Evolutionary conservation across 2,113 vertebrate species (phyloP).

Genomic region (Meles meles): DNA sequence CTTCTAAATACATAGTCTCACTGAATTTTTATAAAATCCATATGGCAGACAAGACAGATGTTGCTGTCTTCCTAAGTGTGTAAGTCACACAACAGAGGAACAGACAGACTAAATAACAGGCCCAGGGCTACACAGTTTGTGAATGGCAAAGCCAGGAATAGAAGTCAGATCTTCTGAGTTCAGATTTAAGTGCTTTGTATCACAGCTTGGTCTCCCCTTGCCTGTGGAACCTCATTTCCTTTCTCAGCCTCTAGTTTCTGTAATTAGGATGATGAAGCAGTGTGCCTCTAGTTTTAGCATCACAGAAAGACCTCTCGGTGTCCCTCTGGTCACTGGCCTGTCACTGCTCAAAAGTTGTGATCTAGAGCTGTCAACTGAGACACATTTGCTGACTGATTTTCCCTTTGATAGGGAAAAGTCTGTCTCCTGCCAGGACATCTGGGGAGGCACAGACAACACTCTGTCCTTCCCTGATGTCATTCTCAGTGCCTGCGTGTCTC

Average conservation of each 20-base stretch:
- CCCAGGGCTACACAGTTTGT: not conserved
- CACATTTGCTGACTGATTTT: conserved; percentile 55
- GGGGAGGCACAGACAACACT: conserved; percentile 56
- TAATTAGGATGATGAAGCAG: not conserved
- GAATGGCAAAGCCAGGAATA: not conserved
- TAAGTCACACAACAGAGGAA: not conserved
- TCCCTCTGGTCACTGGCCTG: not conserved
- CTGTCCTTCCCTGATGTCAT: conserved; percentile 50
- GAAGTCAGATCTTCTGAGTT: not conserved
- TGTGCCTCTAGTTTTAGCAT: not conserved
- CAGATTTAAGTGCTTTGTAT: not conserved
- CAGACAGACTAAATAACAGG: not conserved
- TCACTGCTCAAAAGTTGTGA: not conserved
- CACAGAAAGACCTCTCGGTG: not conserved
- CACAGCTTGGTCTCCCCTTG: not conserved
- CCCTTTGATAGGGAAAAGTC: conserved; percentile 50
- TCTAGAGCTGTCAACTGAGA: conserved; percentile 7
- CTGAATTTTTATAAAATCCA: not conserved
- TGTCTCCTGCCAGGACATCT: conserved; percentile 64
- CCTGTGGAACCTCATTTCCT: not conserved
- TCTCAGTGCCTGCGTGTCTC: conserved; percentile 32
- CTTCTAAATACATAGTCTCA: not conserved
- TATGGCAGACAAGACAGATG: not conserved
- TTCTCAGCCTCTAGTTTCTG: not conserved
- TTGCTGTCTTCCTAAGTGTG: not conserved